A percentile compares a stretch with the other conserved stretches of the same genome.
phyloP scores from a whole-genome alignment of 1,140 invertebrate species.

The Conus ventricosus region DNA sequence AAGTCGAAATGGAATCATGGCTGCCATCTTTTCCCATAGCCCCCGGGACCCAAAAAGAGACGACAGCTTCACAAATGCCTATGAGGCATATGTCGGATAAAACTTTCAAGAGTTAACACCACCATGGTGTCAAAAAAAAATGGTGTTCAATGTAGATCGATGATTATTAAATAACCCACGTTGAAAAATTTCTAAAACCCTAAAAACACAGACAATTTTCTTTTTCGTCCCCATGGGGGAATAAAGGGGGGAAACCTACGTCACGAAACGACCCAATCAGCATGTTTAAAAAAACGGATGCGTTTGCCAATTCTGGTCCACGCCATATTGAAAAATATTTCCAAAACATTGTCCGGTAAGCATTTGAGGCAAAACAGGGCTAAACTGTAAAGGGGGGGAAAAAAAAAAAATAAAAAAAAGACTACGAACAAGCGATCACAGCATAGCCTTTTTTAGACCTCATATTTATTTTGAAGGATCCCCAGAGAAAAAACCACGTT shows the following conservation, averaged over 20 bases:
- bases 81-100: slow-evolving; percentile 52
- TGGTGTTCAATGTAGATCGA: no score
- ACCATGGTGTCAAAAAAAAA: not conserved
- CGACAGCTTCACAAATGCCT: slow-evolving; percentile 42
- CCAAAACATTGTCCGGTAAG: not conserved
- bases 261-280: not conserved
- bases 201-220: not conserved
- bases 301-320: not conserved
- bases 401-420: not conserved
- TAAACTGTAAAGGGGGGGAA: not conserved
- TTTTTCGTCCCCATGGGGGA: not conserved
- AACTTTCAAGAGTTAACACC: slow-evolving; percentile 42
- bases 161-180: not conserved
- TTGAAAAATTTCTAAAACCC: not conserved
- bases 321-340: not conserved
- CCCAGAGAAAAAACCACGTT: no score
- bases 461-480: no score
- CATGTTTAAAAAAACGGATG: not conserved
- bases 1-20: slow-evolving; percentile 45
- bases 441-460: no score
- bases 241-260: not conserved
- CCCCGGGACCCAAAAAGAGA: slow-evolving; percentile 51
- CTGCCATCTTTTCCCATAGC: slow-evolving; percentile 52
- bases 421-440: not conserved
- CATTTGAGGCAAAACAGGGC: not conserved